Conservation (phyloP, 2,888 invertebrate species). For the Biston betularia region DNA sequence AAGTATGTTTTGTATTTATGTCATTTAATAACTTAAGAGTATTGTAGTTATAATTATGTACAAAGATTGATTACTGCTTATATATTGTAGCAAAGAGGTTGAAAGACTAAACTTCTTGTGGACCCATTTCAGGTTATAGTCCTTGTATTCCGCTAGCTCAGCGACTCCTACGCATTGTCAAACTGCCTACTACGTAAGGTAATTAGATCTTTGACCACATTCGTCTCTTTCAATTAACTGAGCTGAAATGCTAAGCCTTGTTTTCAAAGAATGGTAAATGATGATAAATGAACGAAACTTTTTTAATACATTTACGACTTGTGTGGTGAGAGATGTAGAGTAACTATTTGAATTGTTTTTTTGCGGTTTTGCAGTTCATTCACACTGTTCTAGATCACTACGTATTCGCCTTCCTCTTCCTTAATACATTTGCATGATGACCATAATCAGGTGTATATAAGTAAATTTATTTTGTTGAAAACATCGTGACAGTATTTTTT, state of each 20-base stretch:
- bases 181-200: constrained; percentile 34
- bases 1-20: neutral
- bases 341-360: constrained; percentile 37
- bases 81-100: constrained; percentile 21
- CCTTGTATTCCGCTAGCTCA: constrained; percentile 32
- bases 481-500: constrained; percentile 13
- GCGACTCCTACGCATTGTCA: constrained; percentile 34
- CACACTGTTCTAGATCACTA: constrained; percentile 35
- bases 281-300: constrained; percentile 39
- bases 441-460: constrained; percentile 4
- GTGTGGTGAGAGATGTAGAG: constrained; percentile 34
- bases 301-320: constrained; percentile 30
- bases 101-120: constrained; percentile 32
- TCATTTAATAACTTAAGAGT: neutral
- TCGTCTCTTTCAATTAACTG: constrained; percentile 39
- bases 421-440: constrained; percentile 26
- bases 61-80: constrained; percentile 5
- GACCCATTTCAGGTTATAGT: constrained; percentile 36
- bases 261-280: constrained; percentile 37
- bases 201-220: constrained; percentile 38
- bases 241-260: constrained; percentile 39
- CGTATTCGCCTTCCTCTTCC: constrained; percentile 28
- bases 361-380: constrained; percentile 35
- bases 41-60: neutral
- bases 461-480: neutral